phyloP scores from a whole-genome alignment of 1,140 invertebrate genomes.

The Asobara japonica region DNA sequence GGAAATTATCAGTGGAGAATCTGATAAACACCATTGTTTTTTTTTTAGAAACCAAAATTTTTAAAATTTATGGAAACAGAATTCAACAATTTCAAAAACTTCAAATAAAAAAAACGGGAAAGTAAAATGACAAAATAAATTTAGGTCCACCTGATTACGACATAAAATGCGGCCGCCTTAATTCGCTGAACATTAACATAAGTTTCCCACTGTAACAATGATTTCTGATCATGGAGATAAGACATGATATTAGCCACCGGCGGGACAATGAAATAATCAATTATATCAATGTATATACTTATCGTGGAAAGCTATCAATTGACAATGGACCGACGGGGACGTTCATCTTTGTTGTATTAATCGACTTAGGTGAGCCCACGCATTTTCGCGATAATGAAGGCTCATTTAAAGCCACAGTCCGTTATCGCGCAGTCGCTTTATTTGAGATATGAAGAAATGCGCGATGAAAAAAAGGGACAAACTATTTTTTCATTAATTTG shows the following conservation, averaged over 20 bases:
- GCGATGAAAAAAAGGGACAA: background rate
- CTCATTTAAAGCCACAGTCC: slow-evolving; percentile 1
- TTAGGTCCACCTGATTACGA: background rate
- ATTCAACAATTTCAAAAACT: no score
- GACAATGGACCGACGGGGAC: slow-evolving; percentile 21
- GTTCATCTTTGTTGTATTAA: slow-evolving; percentile 13
- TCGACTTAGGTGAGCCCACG: slow-evolving; percentile 39
- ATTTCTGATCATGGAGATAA: background rate
- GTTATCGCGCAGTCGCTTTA: no score
- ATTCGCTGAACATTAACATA: background rate
- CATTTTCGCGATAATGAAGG: slow-evolving; percentile 24
- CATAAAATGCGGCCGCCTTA: no score
- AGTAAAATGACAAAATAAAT: background rate
- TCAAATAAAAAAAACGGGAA: no score
- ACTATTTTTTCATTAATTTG: background rate
- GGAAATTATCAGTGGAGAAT: no score
- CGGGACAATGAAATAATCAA: slow-evolving; percentile 11
- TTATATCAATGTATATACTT: slow-evolving; percentile 27
- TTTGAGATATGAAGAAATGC: no score
- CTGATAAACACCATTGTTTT: no score
- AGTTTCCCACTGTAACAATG: background rate
- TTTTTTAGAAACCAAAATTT: no score
- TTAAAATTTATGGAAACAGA: no score
- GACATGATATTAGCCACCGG: background rate
- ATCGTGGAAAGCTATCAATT: slow-evolving; percentile 23